Evolutionary conservation across 2,113 vertebrate genomes (phyloP).

Genomic region (Mustela nigripes): DNA sequence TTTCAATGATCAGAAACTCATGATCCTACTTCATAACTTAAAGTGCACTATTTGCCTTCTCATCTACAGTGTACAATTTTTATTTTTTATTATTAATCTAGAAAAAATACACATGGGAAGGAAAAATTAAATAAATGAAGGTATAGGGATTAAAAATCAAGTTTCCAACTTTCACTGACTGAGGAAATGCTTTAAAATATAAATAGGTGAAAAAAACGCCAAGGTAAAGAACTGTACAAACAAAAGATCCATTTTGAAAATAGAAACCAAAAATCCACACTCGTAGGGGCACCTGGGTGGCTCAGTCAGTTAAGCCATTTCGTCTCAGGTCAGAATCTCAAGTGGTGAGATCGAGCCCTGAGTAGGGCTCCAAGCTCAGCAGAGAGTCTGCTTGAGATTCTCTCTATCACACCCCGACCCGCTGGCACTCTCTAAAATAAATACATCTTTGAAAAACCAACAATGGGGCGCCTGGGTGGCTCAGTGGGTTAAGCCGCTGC

Average conservation of each 20-base stretch:
- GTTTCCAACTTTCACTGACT: conserved; percentile 33
- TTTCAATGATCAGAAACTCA: conserved; percentile 30
- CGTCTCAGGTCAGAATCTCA: no score
- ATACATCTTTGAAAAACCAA: no score
- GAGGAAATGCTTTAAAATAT: not conserved
- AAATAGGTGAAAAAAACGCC: not conserved
- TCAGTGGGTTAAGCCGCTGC: no score
- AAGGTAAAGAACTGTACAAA: not conserved
- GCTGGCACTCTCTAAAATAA: no score
- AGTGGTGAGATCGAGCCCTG: no score
- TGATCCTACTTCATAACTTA: conserved; percentile 33
- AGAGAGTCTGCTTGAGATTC: no score
- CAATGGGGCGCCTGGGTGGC: no score
- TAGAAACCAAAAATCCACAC: not conserved
- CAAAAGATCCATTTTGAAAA: not conserved
- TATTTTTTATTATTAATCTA: conserved; percentile 49
- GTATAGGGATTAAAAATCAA: not conserved
- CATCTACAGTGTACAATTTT: not conserved
- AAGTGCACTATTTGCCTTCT: not conserved
- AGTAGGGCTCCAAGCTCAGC: no score
- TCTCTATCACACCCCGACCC: no score
- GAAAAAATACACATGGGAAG: not conserved
- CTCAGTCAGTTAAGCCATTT: no score
- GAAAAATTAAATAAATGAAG: conserved; percentile 23
- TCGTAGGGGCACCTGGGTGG: no score